Conservation (phyloP, 1,140 invertebrate species). For the Colletes gigas region DNA sequence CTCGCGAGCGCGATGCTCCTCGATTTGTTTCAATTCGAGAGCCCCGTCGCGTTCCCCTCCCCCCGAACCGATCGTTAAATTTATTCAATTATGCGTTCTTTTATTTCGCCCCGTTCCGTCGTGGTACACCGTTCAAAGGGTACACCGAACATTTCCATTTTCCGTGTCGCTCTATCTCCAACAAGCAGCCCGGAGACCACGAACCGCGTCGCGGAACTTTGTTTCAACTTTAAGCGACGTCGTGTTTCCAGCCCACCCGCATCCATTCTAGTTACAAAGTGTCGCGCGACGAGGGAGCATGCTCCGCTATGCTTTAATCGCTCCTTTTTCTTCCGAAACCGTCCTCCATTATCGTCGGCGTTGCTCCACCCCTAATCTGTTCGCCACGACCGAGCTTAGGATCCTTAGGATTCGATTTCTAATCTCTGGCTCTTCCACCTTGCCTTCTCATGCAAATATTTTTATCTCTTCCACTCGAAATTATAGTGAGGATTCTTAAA, state of each 20-base stretch:
- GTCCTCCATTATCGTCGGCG: constrained; percentile 52
- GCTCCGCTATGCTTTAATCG: constrained; percentile 55
- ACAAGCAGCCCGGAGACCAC: constrained; percentile 2
- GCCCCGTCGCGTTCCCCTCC: no score
- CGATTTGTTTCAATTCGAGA: neutral
- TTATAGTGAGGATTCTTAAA: no score
- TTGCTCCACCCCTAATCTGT: constrained; percentile 27
- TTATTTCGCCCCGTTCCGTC: constrained; percentile 15
- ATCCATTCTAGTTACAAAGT: constrained; percentile 68
- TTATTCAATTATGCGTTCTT: constrained; percentile 45
- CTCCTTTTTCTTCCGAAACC: constrained; percentile 56
- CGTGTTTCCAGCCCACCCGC: constrained; percentile 58
- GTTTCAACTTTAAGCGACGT: constrained; percentile 66
- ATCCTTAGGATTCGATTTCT: neutral
- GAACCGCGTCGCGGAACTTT: constrained; percentile 51
- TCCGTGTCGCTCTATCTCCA: constrained; percentile 20
- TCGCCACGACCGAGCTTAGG: neutral
- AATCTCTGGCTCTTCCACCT: neutral
- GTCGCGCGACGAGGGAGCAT: constrained; percentile 52
- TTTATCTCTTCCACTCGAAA: no score
- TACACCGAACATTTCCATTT: constrained; percentile 43
- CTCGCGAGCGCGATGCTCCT: neutral
- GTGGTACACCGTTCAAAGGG: constrained; percentile 9
- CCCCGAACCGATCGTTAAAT: constrained; percentile 14
- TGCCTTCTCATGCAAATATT: no score